Evolutionary conservation across 2,797 vertebrate genomes (phyloP).

Genomic region (Balearica regulorum): DNA sequence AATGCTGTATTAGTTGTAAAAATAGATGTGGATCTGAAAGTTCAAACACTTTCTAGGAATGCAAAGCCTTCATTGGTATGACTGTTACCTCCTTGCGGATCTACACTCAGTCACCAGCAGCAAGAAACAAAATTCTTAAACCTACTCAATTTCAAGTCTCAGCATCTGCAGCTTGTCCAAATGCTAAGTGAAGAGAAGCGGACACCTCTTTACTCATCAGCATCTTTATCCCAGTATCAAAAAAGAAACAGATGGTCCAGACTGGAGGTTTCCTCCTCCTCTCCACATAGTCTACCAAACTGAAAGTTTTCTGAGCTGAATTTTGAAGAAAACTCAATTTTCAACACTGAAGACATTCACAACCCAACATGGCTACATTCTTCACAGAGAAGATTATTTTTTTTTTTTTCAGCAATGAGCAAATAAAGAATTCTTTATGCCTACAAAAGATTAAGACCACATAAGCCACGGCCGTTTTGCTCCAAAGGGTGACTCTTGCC

Average conservation of each 20-base stretch:
- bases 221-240: not conserved
- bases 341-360: not conserved
- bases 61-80: not conserved
- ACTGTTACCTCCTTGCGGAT: not conserved
- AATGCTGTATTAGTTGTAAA: not conserved
- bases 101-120: not conserved
- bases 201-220: not conserved
- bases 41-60: not conserved
- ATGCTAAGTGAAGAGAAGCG: not conserved
- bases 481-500: not conserved
- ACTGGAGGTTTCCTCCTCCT: not conserved
- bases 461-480: not conserved
- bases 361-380: not conserved
- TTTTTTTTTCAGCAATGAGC: not conserved
- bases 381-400: not conserved
- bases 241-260: not conserved
- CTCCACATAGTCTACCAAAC: not conserved
- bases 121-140: not conserved
- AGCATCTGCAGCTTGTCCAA: not conserved
- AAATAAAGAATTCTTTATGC: not conserved
- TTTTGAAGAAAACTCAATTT: not conserved
- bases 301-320: not conserved
- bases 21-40: not conserved
- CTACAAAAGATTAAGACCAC: not conserved
- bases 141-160: not conserved